Evolutionary conservation across 2,888 invertebrate species (phyloP).

Genomic region (Scaptomyza parva): DNA sequence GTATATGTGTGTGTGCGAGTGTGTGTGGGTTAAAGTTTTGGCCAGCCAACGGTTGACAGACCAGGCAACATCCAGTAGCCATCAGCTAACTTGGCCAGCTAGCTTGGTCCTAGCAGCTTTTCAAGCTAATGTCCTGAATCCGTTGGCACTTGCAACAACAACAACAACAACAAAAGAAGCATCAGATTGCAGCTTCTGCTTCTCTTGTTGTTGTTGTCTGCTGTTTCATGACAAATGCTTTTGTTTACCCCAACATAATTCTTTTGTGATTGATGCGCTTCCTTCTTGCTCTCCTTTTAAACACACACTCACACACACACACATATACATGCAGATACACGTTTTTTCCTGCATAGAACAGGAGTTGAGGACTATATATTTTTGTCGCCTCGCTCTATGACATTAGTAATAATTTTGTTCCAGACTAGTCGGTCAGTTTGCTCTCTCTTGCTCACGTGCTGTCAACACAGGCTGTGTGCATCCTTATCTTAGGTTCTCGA

Average conservation of each 20-base stretch:
- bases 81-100: slow-evolving; percentile 4
- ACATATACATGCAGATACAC: neutral
- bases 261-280: slow-evolving; percentile 78
- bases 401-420: slow-evolving; percentile 72
- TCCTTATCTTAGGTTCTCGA: slow-evolving; percentile 59
- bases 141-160: slow-evolving; percentile 65
- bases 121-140: slow-evolving; percentile 78
- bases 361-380: slow-evolving; percentile 59
- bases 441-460: slow-evolving; percentile 23
- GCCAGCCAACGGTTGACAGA: slow-evolving; percentile 59
- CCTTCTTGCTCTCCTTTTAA: slow-evolving; percentile 35
- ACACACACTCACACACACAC: slow-evolving; percentile 7
- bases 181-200: slow-evolving; percentile 28
- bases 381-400: slow-evolving; percentile 69
- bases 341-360: slow-evolving; percentile 31
- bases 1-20: slow-evolving; percentile 14
- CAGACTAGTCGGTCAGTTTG: slow-evolving; percentile 39
- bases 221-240: slow-evolving; percentile 78
- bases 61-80: slow-evolving; percentile 16
- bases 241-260: slow-evolving; percentile 80
- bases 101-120: slow-evolving; percentile 53
- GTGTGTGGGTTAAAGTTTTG: slow-evolving; percentile 49
- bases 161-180: slow-evolving; percentile 15
- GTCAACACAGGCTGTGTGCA: slow-evolving; percentile 54
- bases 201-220: slow-evolving; percentile 50